Base-by-base conservation (phyloP, 2,797 vertebrate species). In the Typhlichthys subterraneus region DNA sequence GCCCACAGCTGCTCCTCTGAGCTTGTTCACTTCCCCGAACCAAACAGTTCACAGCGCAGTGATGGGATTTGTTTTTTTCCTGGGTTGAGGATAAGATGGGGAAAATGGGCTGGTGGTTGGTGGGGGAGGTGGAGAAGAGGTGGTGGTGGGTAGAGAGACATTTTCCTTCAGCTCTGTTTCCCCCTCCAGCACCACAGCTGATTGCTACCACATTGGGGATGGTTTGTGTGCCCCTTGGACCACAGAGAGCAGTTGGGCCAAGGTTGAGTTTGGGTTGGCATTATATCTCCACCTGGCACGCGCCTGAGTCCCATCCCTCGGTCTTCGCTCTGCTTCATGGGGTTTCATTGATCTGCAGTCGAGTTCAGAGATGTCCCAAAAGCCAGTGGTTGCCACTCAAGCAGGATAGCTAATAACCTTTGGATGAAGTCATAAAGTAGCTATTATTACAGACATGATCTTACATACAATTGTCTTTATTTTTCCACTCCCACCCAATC, bases 201-300 rank as follows among this genome's bases (percentile, higher is more conserved):
- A 93, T 91, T 91, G 83, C 87, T 91, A 85, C 85, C 87, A 90
- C 77, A 89, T 88, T 90, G 87, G 82, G 85, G 79, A 76, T 79
- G 77, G 71, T 81, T 88, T 81, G 68, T 19, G 53, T 78, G 67
- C 53, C 58, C 62, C 19, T 57, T 69, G 23, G 69, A 55, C 72
- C 73, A 72, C 48, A 70, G 71, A 82, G 73, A 74, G 68, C 77
- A 86, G 77, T 81, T 70, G 75, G 76, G 81, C 73, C 12, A 31
- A 42, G n/a, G 48, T 12, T 19, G 42, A 29, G 55, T 47, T 80
- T 58, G 52, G 11, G 42, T 76, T 69, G 67, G 68, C 49, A 73
- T 76, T 76, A 70, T 50, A 7, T 17, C 61, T 69, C 68, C 73
- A 11, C 67, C 61, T 70, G 68, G 73, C 77, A 73, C 57, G 62